Conservation (phyloP, 2,113 vertebrate genomes). For the Enhydra lutris region DNA sequence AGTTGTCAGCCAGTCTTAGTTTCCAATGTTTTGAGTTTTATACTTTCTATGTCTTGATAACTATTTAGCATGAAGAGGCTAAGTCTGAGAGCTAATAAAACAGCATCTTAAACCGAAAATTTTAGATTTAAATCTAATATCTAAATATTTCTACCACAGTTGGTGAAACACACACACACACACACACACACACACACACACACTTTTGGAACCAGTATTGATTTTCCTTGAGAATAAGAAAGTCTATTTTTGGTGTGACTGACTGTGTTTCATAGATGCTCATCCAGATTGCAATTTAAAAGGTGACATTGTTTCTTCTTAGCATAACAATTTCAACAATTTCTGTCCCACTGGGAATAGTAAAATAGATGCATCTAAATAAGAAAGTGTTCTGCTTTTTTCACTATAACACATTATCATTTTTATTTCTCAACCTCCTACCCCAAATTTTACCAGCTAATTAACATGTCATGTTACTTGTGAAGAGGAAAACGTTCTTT, state of each 20-base stretch:
- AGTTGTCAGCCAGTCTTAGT: not conserved
- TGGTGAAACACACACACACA: not conserved
- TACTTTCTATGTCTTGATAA: not conserved
- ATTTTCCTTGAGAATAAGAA: not conserved
- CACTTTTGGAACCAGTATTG: not conserved
- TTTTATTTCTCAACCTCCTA: conserved; percentile 30
- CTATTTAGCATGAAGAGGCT: not conserved
- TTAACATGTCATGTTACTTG: conserved; percentile 54
- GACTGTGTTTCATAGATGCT: not conserved
- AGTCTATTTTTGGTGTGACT: not conserved
- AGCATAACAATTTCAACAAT: not conserved
- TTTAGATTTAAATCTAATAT: conserved; percentile 21
- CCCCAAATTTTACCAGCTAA: conserved; percentile 37
- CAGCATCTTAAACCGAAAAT: not conserved
- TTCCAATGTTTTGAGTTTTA: not conserved
- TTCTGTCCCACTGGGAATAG: not conserved
- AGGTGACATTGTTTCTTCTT: conserved; percentile 26
- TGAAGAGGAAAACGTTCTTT: conserved; percentile 50
- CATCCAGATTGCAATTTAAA: conserved; percentile 16
- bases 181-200: too few species aligned
- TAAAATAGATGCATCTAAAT: conserved; percentile 40
- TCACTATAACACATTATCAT: not conserved
- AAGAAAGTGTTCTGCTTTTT: not conserved
- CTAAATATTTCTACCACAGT: not conserved
- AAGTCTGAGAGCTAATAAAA: not conserved